Base-by-base conservation (phyloP, 2,113 vertebrate genomes). In the Megalops atlanticus region DNA sequence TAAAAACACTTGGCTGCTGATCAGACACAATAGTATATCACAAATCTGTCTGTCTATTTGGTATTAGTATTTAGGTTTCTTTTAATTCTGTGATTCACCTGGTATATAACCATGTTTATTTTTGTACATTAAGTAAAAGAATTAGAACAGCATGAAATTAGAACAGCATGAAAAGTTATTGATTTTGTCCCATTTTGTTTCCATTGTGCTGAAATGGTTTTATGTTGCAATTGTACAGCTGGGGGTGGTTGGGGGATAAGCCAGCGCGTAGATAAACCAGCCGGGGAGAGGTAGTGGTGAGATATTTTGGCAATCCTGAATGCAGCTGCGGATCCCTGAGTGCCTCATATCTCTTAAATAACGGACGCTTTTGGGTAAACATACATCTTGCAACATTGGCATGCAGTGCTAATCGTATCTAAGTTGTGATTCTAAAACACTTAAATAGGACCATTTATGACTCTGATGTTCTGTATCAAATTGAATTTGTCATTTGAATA, bases 261-360 rank as follows among this genome's bases (percentile, higher is more conserved):
- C 21, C 64, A 5, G 49, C 43, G 54, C 54, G 80, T 43, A 33
- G 54, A n/a, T 68, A 0, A 35, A 77, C 35, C 31, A 5, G 4
- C 4, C 11, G 24, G 31, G 58, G 58, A 64, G 58, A n/a, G n/a
- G 8, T 64, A 27, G 58, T 64, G n/a, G 4, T 64, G 84, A 80
- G 88, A 92, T 91, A 89, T 87, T 84, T 83, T 87, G 88, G 88
- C 89, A 90, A 87, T 85, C 79, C 36, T 79, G 75, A 45, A 77
- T 52, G 71, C 83, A 77, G 76, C 77, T 78, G 79, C n/a, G 79
- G 77, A 86, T 38, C 73, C 86, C 75, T 77, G 82, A 89, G 79
- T 69, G 76, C 74, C 77, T 77, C 52, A 69, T 83, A 87, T 83
- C 75, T 79, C 27, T 36, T 52, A 38, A 79, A 43, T 74, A 84